Evolutionary conservation across 2,888 invertebrate species (phyloP), one percentile per base, ranked within the genome.

Genomic region (Congeria kusceri): DNA sequence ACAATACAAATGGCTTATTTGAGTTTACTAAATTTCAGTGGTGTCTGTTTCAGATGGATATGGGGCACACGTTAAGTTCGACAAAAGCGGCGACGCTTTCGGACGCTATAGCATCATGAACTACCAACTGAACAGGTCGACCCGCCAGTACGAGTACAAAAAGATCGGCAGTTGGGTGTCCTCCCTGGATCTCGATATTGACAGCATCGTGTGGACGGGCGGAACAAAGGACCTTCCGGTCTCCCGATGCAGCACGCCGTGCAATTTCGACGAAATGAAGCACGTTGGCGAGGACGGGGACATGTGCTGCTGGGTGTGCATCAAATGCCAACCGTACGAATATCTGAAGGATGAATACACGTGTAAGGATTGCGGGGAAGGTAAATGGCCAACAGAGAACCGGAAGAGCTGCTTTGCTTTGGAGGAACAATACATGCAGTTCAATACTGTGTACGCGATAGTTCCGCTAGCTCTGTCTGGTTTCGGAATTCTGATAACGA

Each of bases 41-140:
- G 39, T 39, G 9, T 39, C 13, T 13, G 25, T 78, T 94, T 23
- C 94, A 96, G 96, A 96, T 94, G 93, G 95, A 59, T 96, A 95
- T 66, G 96, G 96, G 64, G 96, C 95, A 86, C 94, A 95, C 83
- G 96, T 96, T 13, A 95, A 95, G 89, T 96, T 94, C 86, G 93
- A 94, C 85, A 83, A 88, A 23, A 87, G 89, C 3, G 93, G 94
- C 0, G 93, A 94, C 86, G 94, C 94, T 5, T 91, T 94, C 2
- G 94, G 94, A 0, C 91, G 94, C 67, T 94, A 94, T 87, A 93
- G 92, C 75, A 93, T 94, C 76, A 91, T 94, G 87, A 94, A 94
- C 86, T 94, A 93, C 86, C 93, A 93, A 59, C 90, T 92, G 27
- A 92, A 92, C 81, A 77, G 88, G 9, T 71, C 74, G 0, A 88